Percentiles rank a stretch among this genome's conserved stretches.
These are phyloP conservation scores for Drosophila bocki DNA, from an alignment of 1,140 invertebrate species.

Conservation along the genomic window DNA sequence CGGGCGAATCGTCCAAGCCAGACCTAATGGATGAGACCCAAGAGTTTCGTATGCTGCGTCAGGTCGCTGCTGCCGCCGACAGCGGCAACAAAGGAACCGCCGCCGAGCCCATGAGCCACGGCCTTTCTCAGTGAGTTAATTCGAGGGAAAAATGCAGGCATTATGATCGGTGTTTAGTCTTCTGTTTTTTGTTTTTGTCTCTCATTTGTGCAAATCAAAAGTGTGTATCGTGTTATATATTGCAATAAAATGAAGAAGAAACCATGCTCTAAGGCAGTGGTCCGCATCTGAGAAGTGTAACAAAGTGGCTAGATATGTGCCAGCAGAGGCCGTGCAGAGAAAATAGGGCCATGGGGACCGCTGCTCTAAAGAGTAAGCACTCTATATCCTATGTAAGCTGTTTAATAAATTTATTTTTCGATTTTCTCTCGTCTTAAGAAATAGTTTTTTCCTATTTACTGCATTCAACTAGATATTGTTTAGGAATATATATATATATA, in stretches of 20 bases:
- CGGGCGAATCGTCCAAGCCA: neutral
- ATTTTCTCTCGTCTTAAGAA: neutral
- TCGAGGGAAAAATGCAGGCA: conserved; percentile 14
- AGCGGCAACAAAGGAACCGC: conserved; percentile 32
- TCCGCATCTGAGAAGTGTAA: neutral
- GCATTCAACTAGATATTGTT: neutral
- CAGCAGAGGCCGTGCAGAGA: neutral
- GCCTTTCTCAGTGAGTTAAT: conserved; percentile 22
- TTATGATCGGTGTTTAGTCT: conserved; percentile 15
- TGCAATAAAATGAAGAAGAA: conserved; percentile 16
- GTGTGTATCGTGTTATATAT: conserved; percentile 21
- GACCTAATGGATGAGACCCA: conserved; percentile 25
- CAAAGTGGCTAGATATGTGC: neutral
- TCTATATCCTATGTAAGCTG: conserved; percentile 1
- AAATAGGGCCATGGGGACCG: neutral
- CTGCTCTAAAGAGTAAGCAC: conserved; percentile 4
- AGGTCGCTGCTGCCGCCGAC: conserved; percentile 42
- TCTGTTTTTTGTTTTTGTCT: conserved; percentile 7
- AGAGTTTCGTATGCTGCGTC: conserved; percentile 54
- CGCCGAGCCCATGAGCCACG: conserved; percentile 30
- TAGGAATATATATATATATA: neutral
- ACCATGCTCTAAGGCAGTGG: neutral
- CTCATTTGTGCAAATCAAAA: conserved; percentile 24
- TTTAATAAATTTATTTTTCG: neutral
- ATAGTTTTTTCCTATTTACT: too few species aligned